Evolutionary conservation across 2,797 vertebrate species (phyloP), one percentile per base, ranked within the genome.

Genomic region (Channa striata): DNA sequence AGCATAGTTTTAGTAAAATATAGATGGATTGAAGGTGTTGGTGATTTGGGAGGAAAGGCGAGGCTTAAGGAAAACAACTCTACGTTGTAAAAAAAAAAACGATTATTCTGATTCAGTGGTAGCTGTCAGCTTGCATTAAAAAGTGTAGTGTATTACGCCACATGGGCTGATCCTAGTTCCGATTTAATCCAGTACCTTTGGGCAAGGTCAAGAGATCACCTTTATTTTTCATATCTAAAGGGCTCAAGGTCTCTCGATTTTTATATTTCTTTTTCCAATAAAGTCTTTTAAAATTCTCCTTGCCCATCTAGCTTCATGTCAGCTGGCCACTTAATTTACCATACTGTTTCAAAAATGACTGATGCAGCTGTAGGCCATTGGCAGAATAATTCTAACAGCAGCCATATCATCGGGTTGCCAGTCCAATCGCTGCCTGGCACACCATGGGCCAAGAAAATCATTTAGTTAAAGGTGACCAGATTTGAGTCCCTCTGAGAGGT

Each of bases 391-490:
- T 84, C 68, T 17, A 78, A 62, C 85, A 67, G 82, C 79, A 67
- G 79, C 85, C 82, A 12, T 50, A 62, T 76, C 68, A 21, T 77
- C 79, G 23, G 79, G 74, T 80, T 84, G 80, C 71, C 82, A 23
- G 77, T 81, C 77, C 76, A 85, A 34, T 80, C 17, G 44, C 81
- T 71, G 59, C 65, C 74, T 48, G 57, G 58, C 72, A 21, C 91
- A 51, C 71, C 74, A 40, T 11, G 68, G 72, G 87, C 87, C 90
- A 87, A 91, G 79, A 88, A 91, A 91, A 93, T 91, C 89, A 91
- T 93, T 93, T 92, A 88, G 91, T 82, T 84, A 90, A 87, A 91
- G 92, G 90, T 93, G 93, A 93, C 88, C 88, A 90, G 83, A 85
- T 87, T 83, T 77, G 81, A 85, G 88, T 87, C 87, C 88, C 92